Conservation (phyloP, 2,113 vertebrate genomes). For the Eublepharis macularius region DNA sequence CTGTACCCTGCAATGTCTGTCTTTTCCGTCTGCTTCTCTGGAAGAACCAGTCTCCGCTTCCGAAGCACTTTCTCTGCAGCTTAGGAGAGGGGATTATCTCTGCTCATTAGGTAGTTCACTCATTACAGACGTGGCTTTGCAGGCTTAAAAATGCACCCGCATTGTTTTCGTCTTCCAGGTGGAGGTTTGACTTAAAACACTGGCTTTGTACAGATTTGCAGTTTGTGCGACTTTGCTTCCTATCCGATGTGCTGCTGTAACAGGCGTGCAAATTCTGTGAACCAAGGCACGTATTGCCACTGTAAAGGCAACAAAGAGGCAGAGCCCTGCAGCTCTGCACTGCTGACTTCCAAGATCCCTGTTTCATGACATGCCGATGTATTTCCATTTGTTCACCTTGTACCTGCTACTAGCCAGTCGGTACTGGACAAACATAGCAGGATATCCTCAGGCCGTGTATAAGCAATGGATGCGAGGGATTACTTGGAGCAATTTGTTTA, state of each 20-base stretch:
- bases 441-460: not conserved
- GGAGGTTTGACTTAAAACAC: constrained; percentile 3
- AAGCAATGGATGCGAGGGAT: not conserved
- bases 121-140: not conserved
- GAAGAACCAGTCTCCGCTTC: constrained; percentile 41
- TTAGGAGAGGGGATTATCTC: not conserved
- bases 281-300: not conserved
- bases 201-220: not conserved
- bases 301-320: not conserved
- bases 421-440: not conserved
- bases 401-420: not conserved
- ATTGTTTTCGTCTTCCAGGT: constrained; percentile 21
- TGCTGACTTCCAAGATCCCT: not conserved
- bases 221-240: not conserved
- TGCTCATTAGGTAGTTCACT: not conserved
- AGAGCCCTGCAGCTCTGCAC: no score
- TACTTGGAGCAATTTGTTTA: not conserved
- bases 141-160: no score
- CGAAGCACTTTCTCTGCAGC: constrained; percentile 24
- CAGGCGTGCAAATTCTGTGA: no score
- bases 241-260: not conserved
- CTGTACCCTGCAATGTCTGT: constrained; percentile 52
- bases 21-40: constrained; percentile 44
- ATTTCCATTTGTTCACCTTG: not conserved
- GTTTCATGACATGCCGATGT: not conserved